phyloP scores from a whole-genome alignment of 2,113 vertebrate species.

The Bujurquina vittata region DNA sequence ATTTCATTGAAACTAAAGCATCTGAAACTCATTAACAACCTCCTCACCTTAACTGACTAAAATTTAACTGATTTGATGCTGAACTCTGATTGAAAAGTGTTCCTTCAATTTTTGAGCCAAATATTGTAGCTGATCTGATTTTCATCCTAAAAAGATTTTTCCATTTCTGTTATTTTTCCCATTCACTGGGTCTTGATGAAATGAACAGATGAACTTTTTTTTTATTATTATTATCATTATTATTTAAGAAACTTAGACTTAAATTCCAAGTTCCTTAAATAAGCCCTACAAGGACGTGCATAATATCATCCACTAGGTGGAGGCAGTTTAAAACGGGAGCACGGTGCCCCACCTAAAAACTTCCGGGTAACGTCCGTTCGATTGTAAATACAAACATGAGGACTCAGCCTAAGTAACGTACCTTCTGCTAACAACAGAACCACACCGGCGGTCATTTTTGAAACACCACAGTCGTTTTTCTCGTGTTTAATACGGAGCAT shows the following conservation, averaged over 20 bases:
- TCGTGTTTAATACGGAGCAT: conserved; percentile 31
- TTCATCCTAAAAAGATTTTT: not conserved
- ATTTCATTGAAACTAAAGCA: too few species aligned
- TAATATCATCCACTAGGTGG: conserved; percentile 31
- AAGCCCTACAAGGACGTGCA: not conserved
- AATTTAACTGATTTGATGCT: too few species aligned
- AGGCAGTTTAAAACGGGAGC: not conserved
- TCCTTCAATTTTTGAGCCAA: too few species aligned
- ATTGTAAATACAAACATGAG: conserved; percentile 23
- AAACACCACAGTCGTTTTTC: not conserved
- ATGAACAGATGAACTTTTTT: not conserved
- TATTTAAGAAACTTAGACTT: too few species aligned
- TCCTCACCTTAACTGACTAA: too few species aligned
- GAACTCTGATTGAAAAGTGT: too few species aligned
- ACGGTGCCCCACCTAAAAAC: not conserved
- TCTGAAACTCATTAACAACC: too few species aligned
- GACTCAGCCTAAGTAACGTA: not conserved
- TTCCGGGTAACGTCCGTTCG: conserved; percentile 32
- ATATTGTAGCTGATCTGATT: not conserved
- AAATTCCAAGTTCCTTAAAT: too few species aligned
- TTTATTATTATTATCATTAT: too few species aligned
- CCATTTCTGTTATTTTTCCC: not conserved
- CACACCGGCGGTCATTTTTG: not conserved
- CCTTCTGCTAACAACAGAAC: too few species aligned
- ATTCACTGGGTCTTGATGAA: not conserved